Evolutionary conservation across 1,140 invertebrate species (phyloP), one percentile per base, ranked within the genome.

Genomic region (Temnothorax curvispinosus): DNA sequence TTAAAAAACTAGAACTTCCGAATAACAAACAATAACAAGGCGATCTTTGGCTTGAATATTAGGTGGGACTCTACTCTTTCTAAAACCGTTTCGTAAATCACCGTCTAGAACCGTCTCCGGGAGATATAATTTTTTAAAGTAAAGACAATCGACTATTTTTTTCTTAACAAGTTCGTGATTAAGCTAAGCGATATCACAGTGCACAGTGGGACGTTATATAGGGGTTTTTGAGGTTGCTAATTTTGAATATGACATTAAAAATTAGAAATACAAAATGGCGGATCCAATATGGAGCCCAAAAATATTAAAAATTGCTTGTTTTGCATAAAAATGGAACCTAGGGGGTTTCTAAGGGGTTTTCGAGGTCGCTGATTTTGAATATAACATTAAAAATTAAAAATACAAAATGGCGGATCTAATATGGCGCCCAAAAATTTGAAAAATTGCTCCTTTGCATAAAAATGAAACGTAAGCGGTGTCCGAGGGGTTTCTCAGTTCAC

Each of bases 1-100:
- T 65, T 65, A 65, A 65, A 65, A n/a, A 35, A 65, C 62, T 6
- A 65, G 62, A 65, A 41, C 62, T 65, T 65, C 6, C 21, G 35
- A 18, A n/a, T 41, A 41, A 65, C 62, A 65, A 65, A 41, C 32
- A 8, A 38, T 65, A 65, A 65, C 62, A 65, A 65, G 35, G 1
- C 35, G 7, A 65, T 7, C 7, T 65, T 65, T 4, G 62, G 7
- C 7, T 38, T n/a, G 15, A 65, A 18, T 65, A 8, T 65, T 65
- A 65, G 15, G 15, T 65, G 15, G 62, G 62, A 41, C 35, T 7
- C 35, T 65, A 65, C 18, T 65, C 62, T 65, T 65, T 32, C 15
- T 18, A 65, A 38, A 65, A 65, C 62, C 62, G 35, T 65, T 65
- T 41, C 11, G 5, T 41, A 65, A 65, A 65, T 65, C 15, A 6